Evolutionary conservation across 2,113 vertebrate species (phyloP).

Genomic region (Seriola quinqueradiata): DNA sequence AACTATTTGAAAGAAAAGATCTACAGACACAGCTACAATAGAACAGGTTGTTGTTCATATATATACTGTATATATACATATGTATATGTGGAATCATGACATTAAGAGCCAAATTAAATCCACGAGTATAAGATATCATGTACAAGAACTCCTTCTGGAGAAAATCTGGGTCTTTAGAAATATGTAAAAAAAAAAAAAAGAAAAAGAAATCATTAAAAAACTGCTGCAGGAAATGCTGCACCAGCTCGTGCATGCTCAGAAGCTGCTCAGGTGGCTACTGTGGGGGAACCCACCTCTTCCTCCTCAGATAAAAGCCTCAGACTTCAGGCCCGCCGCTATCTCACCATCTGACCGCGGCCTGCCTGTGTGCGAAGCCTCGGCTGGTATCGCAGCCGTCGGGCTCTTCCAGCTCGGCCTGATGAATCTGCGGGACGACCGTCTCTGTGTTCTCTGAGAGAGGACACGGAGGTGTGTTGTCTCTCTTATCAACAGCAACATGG

Average conservation of each 20-base stretch:
- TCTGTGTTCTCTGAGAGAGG: conserved; percentile 21
- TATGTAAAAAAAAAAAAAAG: too few relatives aligned
- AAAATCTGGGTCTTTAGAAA: not conserved
- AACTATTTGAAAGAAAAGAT: too few relatives aligned
- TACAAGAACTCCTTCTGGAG: not conserved
- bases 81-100: not conserved
- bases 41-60: too few relatives aligned
- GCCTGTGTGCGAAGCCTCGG: conserved; percentile 11
- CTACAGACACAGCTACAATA: too few relatives aligned
- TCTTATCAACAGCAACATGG: conserved; percentile 43
- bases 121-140: not conserved
- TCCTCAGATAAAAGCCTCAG: conserved; percentile 25
- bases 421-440: conserved; percentile 8
- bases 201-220: too few relatives aligned
- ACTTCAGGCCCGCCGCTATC: conserved; percentile 36
- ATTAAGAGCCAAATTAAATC: not conserved
- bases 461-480: conserved; percentile 14
- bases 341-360: conserved; percentile 16
- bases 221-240: too few relatives aligned
- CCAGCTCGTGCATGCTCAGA: not conserved
- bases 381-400: not conserved
- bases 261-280: not conserved
- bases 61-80: not conserved
- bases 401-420: not conserved
- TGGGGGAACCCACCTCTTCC: not conserved